Base-by-base conservation (phyloP, 1,140 invertebrate genomes). In the Macrosteles quadrilineatus region DNA sequence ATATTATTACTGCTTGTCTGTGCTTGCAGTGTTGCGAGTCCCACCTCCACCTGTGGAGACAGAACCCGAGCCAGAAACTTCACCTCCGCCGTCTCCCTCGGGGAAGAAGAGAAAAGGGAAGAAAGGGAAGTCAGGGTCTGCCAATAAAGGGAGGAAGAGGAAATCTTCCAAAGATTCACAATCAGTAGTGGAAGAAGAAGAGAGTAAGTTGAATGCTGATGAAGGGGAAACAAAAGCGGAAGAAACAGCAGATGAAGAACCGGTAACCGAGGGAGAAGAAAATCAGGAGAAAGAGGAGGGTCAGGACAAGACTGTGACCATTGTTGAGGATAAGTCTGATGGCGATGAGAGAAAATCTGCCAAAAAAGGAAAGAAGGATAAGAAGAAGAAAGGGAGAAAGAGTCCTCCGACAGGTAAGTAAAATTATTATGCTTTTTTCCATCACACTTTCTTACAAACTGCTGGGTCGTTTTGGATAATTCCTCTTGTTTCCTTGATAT, bases 311-410 rank as follows among this genome's bases (percentile, higher is more conserved):
- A 50, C 40, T 50, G 66, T 57, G 1, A 75, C 71, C 32, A 73
- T 73, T 27, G 67, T 57, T 6, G 71, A 71, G 55, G 66, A 73
- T 29, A 50, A 68, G 43, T 23, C 55, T 27, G 55, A 59, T 14
- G 21, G 4, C 4, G 55, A 59, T 36, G 65, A 79, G 77, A 67
- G 77, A 72, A 67, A 81, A 78, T 76, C 82, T 72, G 72, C 72
- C 71, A 63, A 81, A 77, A 76, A 83, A 75, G 73, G 74, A 25
- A 78, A 81, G 59, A 71, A 73, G 75, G 65, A 77, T 75, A 73
- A 69, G 73, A 73, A 69, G 73, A 73, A 72, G 36, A 73, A 36
- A 57, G 72, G 73, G 9, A 25, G 72, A 36, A 73, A 74, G 47
- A 75, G 72, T 31, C 73, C 73, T 53, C 32, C 57, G 2, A 73